A percentile compares a stretch with the other conserved stretches of the same genome.
These are phyloP conservation scores for Pseudanteris insignis DNA, from an alignment of 2,888 invertebrate species.

Conservation along the genomic window DNA sequence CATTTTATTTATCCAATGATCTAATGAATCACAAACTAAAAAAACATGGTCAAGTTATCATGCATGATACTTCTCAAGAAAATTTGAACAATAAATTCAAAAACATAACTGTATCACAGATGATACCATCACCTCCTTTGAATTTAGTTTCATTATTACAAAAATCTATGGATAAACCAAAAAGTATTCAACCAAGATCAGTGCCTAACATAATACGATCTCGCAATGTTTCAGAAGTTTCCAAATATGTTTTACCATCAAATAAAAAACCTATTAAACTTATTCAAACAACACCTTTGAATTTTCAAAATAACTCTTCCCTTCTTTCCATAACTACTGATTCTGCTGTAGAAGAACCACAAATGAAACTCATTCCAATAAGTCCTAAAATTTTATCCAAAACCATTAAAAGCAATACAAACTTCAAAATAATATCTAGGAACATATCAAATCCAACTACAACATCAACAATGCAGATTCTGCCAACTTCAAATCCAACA, in stretches of 20 bases:
- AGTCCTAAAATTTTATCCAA: conserved; percentile 13
- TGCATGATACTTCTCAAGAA: conserved; percentile 8
- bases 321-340: conserved; percentile 6
- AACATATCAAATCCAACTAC: conserved; percentile 1
- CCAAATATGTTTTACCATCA: conserved; percentile 13
- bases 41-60: conserved; percentile 22
- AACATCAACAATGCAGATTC: conserved; percentile 5
- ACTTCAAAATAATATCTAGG: conserved; percentile 4
- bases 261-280: conserved; percentile 21
- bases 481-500: conserved; percentile 1
- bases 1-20: conserved; percentile 38
- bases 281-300: conserved; percentile 17
- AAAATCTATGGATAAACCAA: conserved; percentile 11
- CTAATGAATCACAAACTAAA: conserved; percentile 42
- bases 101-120: conserved; percentile 2
- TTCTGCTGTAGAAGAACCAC: not conserved
- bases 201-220: conserved; percentile 32
- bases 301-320: conserved; percentile 7
- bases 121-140: conserved; percentile 1
- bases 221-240: not conserved
- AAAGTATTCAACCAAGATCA: conserved; percentile 13
- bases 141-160: conserved; percentile 7
- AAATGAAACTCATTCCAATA: conserved; percentile 18
- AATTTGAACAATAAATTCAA: conserved; percentile 1
- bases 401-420: not conserved